phyloP scores from a whole-genome alignment of 2,113 vertebrate genomes.

The Colinus virginianus region DNA sequence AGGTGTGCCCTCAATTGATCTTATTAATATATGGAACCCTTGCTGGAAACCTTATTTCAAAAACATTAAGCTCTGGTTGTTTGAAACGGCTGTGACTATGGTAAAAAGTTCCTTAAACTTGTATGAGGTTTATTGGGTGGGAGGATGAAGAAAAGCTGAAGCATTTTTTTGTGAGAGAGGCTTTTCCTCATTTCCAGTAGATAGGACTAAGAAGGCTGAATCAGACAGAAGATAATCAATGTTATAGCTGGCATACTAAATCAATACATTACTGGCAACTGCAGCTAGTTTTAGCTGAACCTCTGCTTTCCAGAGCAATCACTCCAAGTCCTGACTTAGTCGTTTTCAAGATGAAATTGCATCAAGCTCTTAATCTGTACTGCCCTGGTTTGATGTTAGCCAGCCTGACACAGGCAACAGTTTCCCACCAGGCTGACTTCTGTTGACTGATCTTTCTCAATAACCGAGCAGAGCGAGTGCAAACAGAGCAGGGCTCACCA shows the following conservation, averaged over 20 bases:
- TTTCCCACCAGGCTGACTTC: not conserved
- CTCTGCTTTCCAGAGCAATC: constrained; percentile 65
- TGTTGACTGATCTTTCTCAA: not conserved
- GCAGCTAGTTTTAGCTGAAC: constrained; percentile 61
- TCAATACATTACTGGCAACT: constrained; percentile 73
- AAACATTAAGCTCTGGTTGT: not conserved
- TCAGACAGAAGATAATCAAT: constrained; percentile 53
- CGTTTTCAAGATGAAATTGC: constrained; percentile 72
- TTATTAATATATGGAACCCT: constrained; percentile 28
- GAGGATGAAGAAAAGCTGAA: not conserved
- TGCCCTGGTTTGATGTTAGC: not conserved
- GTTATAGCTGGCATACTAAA: constrained; percentile 47
- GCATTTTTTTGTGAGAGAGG: constrained; percentile 10
- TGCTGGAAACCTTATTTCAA: constrained; percentile 30
- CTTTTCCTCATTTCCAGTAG: constrained; percentile 54
- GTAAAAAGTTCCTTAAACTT: not conserved
- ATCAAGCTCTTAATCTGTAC: constrained; percentile 49
- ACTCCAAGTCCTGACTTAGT: constrained; percentile 62
- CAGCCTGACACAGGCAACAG: not conserved
- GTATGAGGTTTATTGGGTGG: not conserved
- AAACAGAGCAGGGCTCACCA: not conserved
- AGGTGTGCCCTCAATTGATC: constrained; percentile 71
- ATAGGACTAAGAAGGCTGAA: constrained; percentile 48
- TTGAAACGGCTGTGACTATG: not conserved
- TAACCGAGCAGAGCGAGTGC: not conserved